Evolutionary conservation across 2,113 vertebrate genomes (phyloP).

Genomic region (Bufo bufo): DNA sequence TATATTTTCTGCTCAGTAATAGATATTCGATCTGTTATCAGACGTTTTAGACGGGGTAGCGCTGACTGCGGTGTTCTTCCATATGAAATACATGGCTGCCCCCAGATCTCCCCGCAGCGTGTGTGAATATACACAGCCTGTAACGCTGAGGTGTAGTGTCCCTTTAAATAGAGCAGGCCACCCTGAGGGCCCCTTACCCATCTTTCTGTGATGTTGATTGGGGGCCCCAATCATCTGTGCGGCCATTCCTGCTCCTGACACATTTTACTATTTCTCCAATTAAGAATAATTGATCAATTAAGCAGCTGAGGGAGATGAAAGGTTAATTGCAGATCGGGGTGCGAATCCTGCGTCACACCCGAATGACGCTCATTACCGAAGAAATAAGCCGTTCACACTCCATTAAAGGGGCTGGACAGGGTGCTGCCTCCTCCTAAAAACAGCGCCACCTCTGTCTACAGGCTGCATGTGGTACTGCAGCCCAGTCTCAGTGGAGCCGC

Average conservation of each 20-base stretch:
- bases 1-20: no score
- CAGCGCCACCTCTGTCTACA: no score
- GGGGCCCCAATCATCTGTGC: not conserved
- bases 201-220: not conserved
- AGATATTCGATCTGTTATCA: no score
- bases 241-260: not conserved
- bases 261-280: constrained; percentile 36
- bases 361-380: not conserved
- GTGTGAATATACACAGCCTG: not conserved
- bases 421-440: no score
- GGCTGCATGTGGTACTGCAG: no score
- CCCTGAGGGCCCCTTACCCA: no score
- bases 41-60: no score
- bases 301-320: constrained; percentile 10
- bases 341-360: not conserved
- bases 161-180: not conserved
- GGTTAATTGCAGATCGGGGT: constrained; percentile 37
- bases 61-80: no score
- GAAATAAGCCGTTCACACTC: not conserved
- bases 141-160: not conserved
- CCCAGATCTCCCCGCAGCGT: not conserved
- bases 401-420: not conserved
- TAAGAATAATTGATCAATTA: constrained; percentile 44
- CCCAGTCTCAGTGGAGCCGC: no score
- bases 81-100: no score